Evolutionary conservation across 2,888 invertebrate species (phyloP).

Genomic region (Salticus scenicus): DNA sequence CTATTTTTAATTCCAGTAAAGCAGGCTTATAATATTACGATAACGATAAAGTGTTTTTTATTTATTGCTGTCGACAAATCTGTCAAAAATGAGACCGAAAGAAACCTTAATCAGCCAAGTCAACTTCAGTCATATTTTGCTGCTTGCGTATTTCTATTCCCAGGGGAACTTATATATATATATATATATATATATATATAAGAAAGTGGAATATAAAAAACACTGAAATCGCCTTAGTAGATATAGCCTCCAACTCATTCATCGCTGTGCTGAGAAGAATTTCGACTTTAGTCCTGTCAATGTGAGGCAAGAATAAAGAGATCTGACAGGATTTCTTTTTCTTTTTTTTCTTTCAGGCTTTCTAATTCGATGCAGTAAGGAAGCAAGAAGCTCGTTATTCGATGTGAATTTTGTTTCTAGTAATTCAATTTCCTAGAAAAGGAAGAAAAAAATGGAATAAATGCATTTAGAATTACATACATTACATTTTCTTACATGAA

Average conservation of each 20-base stretch:
- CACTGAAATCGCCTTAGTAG: constrained; percentile 34
- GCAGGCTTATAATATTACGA: too few relatives aligned
- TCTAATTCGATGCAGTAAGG: neutral
- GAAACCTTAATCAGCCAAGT: neutral
- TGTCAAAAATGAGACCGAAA: neutral
- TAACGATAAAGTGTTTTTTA: too few relatives aligned
- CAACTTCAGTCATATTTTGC: neutral
- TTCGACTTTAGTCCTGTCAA: constrained; percentile 64
- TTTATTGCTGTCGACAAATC: neutral
- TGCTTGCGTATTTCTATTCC: neutral
- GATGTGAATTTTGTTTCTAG: neutral
- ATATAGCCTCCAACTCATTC: constrained; percentile 52
- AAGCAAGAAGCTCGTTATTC: neutral
- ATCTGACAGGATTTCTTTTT: constrained; percentile 34
- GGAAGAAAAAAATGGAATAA: too few relatives aligned
- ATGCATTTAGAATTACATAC: too few relatives aligned
- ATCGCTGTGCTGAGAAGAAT: constrained; percentile 43
- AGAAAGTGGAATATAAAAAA: constrained; percentile 4
- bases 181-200: too few relatives aligned
- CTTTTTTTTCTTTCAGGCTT: neutral
- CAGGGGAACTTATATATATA: neutral
- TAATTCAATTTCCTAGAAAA: neutral
- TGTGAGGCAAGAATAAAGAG: constrained; percentile 40
- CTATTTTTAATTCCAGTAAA: too few relatives aligned
- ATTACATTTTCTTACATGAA: too few relatives aligned